Percentiles rank a stretch among this genome's conserved stretches.
Conservation (phyloP, 2,797 vertebrate species). For the Pipistrellus pipistrellus region DNA sequence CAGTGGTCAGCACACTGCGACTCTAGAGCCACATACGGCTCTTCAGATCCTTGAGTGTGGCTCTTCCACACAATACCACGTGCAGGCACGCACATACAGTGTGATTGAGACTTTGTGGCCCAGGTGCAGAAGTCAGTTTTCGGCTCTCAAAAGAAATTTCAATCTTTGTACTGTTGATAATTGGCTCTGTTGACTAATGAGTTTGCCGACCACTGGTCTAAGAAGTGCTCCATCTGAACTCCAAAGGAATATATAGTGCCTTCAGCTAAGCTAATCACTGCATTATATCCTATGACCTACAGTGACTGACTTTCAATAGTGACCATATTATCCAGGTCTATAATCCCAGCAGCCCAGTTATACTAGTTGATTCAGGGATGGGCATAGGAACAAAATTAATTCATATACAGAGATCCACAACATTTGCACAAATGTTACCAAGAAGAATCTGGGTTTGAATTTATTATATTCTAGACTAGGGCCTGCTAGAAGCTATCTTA, state of each 20-base stretch:
- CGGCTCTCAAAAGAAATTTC: too few relatives aligned
- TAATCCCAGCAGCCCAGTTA: not conserved
- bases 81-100: too few relatives aligned
- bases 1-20: too few relatives aligned
- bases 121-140: too few relatives aligned
- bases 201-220: too few relatives aligned
- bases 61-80: too few relatives aligned
- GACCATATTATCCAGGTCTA: not conserved
- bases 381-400: not conserved
- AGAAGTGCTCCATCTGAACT: not conserved
- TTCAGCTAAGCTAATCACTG: not conserved
- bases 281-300: not conserved
- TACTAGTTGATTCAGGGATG: not conserved
- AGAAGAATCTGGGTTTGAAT: not conserved
- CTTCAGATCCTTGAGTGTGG: too few relatives aligned
- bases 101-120: too few relatives aligned
- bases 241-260: not conserved
- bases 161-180: too few relatives aligned
- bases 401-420: not conserved
- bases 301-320: not conserved
- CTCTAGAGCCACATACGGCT: too few relatives aligned
- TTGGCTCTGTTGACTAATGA: too few relatives aligned
- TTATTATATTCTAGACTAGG: not conserved
- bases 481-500: not conserved
- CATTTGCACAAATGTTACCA: not conserved